phyloP scores from a whole-genome alignment of 2,888 invertebrate genomes.

The Malthinus flaveolus region DNA sequence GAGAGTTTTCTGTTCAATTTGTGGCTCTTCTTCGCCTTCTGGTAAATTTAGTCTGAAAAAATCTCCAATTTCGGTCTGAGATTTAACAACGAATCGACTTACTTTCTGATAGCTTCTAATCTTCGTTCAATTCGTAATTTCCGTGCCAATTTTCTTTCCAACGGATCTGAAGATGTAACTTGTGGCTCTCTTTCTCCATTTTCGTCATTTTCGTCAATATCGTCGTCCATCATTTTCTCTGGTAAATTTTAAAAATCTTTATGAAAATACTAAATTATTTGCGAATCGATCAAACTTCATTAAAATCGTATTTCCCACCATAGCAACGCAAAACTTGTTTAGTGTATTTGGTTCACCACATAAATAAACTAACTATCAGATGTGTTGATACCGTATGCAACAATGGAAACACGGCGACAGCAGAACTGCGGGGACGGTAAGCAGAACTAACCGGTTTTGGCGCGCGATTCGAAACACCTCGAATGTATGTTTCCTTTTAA shows the following conservation, averaged over 20 bases:
- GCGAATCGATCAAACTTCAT: neutral
- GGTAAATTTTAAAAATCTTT: conserved; percentile 1
- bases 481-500: too few relatives aligned
- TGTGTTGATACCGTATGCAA: too few relatives aligned
- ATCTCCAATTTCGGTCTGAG: too few relatives aligned
- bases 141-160: conserved; percentile 73
- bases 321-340: conserved; percentile 30
- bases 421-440: too few relatives aligned
- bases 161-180: conserved; percentile 65
- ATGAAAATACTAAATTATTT: conserved; percentile 28
- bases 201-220: conserved; percentile 45
- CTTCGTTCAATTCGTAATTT: conserved; percentile 67
- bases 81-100: neutral
- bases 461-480: too few relatives aligned
- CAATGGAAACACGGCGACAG: too few relatives aligned
- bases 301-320: conserved; percentile 42
- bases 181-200: conserved; percentile 61
- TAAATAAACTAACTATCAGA: too few relatives aligned
- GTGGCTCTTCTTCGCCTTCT: conserved; percentile 35
- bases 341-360: too few relatives aligned
- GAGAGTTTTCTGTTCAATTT: conserved; percentile 55
- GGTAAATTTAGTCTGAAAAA: conserved; percentile 32
- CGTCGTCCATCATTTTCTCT: conserved; percentile 18
- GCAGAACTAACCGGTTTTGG: too few relatives aligned
- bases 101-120: conserved; percentile 63